Conservation (phyloP, 1,140 invertebrate species). For the Monomorium pharaonis region DNA sequence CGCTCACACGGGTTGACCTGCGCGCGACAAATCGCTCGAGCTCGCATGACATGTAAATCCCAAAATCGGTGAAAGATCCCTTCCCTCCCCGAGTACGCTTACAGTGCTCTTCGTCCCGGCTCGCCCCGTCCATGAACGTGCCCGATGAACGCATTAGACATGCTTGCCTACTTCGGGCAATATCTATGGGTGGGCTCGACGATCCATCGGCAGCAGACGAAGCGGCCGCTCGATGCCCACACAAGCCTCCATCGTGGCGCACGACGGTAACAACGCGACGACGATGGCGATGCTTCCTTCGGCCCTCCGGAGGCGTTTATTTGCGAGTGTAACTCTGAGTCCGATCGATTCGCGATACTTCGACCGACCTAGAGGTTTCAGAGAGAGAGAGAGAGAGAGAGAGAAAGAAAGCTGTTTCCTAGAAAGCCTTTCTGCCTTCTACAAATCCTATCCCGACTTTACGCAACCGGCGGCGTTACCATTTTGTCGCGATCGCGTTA, state of each 20-base stretch:
- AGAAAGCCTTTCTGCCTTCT: constrained; percentile 2
- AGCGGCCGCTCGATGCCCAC: constrained; percentile 58
- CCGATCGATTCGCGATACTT: constrained; percentile 77
- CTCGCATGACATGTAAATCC: constrained; percentile 68
- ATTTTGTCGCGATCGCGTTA: constrained; percentile 41
- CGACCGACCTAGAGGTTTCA: constrained; percentile 51
- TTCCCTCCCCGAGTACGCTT: background rate
- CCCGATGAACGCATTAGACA: constrained; percentile 72
- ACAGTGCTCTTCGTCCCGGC: background rate
- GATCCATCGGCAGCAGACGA: constrained; percentile 29
- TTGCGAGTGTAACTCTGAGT: constrained; percentile 70
- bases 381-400: too few relatives aligned
- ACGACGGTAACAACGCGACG: background rate
- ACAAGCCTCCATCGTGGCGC: constrained; percentile 4
- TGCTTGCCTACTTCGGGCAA: constrained; percentile 71
- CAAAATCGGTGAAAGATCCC: constrained; percentile 42
- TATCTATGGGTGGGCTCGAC: constrained; percentile 68
- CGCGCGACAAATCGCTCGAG: constrained; percentile 55
- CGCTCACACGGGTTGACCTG: background rate
- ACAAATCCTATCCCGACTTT: constrained; percentile 12
- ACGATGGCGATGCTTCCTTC: background rate
- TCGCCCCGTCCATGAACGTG: constrained; percentile 19
- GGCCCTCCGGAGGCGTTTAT: constrained; percentile 63
- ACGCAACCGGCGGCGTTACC: constrained; percentile 19
- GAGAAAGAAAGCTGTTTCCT: too few relatives aligned